Percentiles rank a stretch among this genome's conserved stretches.
Conservation (phyloP, 2,888 invertebrate genomes). For the Pachycephus smyrnensis region DNA sequence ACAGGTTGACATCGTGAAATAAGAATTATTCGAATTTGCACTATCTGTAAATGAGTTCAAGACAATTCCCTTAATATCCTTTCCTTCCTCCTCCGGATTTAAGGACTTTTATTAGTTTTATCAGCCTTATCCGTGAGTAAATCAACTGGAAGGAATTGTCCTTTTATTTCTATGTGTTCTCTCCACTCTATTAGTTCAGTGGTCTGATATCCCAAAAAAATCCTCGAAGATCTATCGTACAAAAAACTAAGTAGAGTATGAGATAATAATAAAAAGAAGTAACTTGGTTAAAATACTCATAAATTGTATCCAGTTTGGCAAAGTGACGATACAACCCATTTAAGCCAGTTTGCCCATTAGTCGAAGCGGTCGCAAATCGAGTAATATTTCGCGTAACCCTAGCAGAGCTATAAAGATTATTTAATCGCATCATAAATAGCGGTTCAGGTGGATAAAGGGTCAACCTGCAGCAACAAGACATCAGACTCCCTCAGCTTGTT, state of each 20-base stretch:
- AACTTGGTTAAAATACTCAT: not conserved
- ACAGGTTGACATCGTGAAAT: not conserved
- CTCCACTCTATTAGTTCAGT: not conserved
- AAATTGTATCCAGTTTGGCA: not conserved
- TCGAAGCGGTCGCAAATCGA: not conserved
- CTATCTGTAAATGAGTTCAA: not conserved
- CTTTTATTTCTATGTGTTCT: not conserved
- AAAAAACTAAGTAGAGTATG: not conserved
- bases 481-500: conserved; percentile 21
- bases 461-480: not conserved
- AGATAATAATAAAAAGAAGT: not conserved
- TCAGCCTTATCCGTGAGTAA: not conserved
- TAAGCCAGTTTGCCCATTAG: not conserved
- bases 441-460: not conserved
- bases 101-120: not conserved
- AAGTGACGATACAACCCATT: not conserved
- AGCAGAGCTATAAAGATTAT: conserved; percentile 1
- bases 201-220: not conserved
- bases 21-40: no score
- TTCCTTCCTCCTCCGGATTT: not conserved
- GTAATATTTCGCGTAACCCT: not conserved
- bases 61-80: not conserved
- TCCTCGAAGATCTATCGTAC: not conserved
- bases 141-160: not conserved
- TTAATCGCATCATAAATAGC: conserved; percentile 4